phyloP scores from a whole-genome alignment of 2,797 vertebrate genomes.

The Hozukius guyotensis region DNA sequence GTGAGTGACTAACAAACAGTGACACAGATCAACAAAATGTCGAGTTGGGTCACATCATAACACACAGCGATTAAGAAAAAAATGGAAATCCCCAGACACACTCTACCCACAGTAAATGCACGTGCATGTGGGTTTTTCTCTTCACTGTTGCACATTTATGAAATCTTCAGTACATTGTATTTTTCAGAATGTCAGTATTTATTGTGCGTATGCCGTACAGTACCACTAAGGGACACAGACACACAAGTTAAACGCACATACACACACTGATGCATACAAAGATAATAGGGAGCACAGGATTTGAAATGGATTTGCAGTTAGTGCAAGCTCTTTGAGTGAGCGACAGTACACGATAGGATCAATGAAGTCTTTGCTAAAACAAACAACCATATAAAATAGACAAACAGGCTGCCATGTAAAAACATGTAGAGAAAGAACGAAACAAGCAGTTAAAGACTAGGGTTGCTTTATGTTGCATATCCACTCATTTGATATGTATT shows the following conservation, averaged over 20 bases:
- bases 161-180: neutral
- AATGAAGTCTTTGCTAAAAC: neutral
- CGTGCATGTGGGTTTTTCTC: neutral
- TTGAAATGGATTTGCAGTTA: slow-evolving; percentile 35
- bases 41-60: slow-evolving; percentile 10
- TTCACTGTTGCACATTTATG: neutral
- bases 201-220: neutral
- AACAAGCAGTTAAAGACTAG: neutral
- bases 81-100: neutral
- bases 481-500: neutral
- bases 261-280: neutral
- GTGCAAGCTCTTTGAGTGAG: slow-evolving; percentile 12
- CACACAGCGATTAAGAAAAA: slow-evolving; percentile 16
- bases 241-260: neutral
- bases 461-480: neutral
- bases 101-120: neutral
- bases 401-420: neutral
- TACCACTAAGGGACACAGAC: neutral
- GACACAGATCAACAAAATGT: slow-evolving; percentile 6
- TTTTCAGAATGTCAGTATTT: neutral
- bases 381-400: neutral
- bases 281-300: neutral
- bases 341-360: neutral
- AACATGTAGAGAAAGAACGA: neutral
- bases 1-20: slow-evolving; percentile 9